These are phyloP conservation scores for Lota lota DNA, from an alignment of 2,113 vertebrate species.

Conservation along the genomic window DNA sequence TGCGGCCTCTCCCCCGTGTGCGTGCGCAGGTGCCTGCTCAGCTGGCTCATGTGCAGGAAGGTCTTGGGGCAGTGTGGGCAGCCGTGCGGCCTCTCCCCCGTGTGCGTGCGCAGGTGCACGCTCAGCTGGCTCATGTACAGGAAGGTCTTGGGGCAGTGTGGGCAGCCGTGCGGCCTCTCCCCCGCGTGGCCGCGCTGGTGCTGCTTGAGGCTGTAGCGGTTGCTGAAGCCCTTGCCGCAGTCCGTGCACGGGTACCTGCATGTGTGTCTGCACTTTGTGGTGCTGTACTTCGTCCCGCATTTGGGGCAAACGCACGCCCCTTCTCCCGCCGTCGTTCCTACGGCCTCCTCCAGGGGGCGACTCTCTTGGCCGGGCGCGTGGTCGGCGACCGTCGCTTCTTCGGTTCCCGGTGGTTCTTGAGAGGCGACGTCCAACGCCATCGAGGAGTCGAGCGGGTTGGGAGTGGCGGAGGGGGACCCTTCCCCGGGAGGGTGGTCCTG, in stretches of 20 bases:
- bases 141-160: constrained; percentile 73
- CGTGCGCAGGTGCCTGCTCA: no score
- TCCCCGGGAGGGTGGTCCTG: background rate
- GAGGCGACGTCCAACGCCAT: constrained; percentile 16
- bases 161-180: constrained; percentile 70
- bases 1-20: no score
- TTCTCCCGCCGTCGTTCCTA: background rate
- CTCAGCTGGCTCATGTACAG: constrained; percentile 70
- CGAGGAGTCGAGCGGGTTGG: background rate
- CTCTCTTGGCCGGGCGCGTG: constrained; percentile 6
- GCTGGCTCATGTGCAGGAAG: no score
- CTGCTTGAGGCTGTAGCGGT: constrained; percentile 71
- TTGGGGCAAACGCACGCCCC: constrained; percentile 48
- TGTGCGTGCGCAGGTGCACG: constrained; percentile 75
- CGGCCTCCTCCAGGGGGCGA: constrained; percentile 13
- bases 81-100: no score
- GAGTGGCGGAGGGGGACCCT: no score
- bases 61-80: no score
- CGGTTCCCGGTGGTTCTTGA: background rate
- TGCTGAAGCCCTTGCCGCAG: constrained; percentile 72
- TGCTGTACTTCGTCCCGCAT: constrained; percentile 55
- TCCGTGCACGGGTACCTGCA: constrained; percentile 72
- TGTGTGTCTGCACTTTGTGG: constrained; percentile 52
- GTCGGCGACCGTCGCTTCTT: background rate
- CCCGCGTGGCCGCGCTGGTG: constrained; percentile 76